Evolutionary conservation across 2,888 invertebrate genomes (phyloP), one percentile per base, ranked within the genome.

Genomic region (Agrochola circellaris): DNA sequence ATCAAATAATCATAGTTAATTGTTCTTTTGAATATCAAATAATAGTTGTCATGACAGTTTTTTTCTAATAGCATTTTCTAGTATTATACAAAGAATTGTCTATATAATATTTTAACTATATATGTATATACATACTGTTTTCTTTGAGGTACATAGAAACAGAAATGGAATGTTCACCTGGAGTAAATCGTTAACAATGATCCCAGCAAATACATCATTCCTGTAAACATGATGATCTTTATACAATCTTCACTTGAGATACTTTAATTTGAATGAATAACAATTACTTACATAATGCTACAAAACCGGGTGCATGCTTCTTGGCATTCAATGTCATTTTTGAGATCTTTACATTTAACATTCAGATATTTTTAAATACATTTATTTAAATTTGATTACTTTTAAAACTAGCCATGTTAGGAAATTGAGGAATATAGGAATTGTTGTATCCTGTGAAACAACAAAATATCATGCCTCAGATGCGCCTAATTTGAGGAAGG

Each of bases 31-130:
- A 65, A 62, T 61, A 62, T 67, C 34, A 71, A 73, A n/a, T 62
- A 23, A 54, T 62, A n/a, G n/a, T 75, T 73, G 30, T 74, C 34
- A 84, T 58, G 70, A 84, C 45, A 62, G 51, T 54, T 34, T 45
- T 42, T 73, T 66, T 56, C 45, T 58, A 70, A 60, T 66, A 67
- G 26, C 42, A 54, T 75, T 71, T 48, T 68, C 79, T 70, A 26
- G 23, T 76, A 48, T 38, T 62, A 70, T 48, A 26, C 54, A 73
- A 78, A 69, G 34, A 77, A 74, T 80, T 85, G 48, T 76, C 58
- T 85, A 82, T 70, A 64, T 68, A 78, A 77, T 77, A 79, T 82
- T 82, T 79, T 84, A 62, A 62, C 80, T 85, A 84, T 58, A 69
- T 76, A 78, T 74, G 3, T 48, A 51, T 51, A 75, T 68, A 87